phyloP scores from a whole-genome alignment of 1,140 invertebrate species.

The Akabosia matsudoensis region DNA sequence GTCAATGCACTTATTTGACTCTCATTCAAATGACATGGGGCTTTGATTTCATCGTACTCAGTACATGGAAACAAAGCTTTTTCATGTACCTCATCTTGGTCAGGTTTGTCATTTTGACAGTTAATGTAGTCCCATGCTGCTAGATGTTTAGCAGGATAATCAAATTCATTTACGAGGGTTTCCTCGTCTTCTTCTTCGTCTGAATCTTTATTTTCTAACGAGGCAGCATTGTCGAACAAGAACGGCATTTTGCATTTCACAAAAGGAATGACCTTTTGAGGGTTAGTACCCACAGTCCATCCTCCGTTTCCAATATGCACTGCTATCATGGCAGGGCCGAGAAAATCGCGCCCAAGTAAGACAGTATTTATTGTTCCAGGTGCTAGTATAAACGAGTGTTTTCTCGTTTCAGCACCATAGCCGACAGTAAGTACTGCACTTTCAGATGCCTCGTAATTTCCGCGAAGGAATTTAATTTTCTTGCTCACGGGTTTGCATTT shows the following conservation, averaged over 20 bases:
- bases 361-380: background rate
- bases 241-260: background rate
- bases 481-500: background rate
- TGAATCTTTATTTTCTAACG: background rate
- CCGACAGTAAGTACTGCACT: background rate
- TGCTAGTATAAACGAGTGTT: slow-evolving; percentile 18
- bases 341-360: slow-evolving; percentile 38
- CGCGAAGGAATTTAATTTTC: background rate
- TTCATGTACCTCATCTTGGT: background rate
- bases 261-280: background rate
- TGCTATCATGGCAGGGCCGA: slow-evolving; percentile 8
- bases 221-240: background rate
- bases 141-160: background rate
- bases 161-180: background rate
- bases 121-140: background rate
- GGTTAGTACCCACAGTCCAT: background rate
- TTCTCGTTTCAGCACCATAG: background rate
- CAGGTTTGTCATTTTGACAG: background rate
- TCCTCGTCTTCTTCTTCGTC: background rate
- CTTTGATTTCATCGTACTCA: background rate
- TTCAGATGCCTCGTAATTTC: background rate
- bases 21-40: background rate
- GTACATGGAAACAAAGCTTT: background rate
- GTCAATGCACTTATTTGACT: background rate
- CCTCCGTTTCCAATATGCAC: slow-evolving; percentile 26